Evolutionary conservation across 2,113 vertebrate genomes (phyloP).

Genomic region (Eptesicus fuscus): DNA sequence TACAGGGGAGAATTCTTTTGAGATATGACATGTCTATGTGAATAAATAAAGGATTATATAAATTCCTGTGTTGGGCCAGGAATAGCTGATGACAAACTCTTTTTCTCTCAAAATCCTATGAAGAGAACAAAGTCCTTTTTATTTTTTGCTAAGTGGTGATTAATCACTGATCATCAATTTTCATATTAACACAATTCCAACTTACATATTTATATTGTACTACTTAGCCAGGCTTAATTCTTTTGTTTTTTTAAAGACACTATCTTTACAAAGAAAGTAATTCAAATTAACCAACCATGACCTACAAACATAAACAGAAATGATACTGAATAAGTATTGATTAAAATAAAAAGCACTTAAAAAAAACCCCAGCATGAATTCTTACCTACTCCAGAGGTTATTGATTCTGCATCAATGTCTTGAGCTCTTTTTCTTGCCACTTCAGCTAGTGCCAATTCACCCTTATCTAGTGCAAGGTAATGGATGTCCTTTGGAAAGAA

Average conservation of each 20-base stretch:
- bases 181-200: slow-evolving; percentile 47
- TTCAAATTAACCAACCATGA: slow-evolving; percentile 66
- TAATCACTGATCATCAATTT: slow-evolving; percentile 3
- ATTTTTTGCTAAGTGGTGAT: background rate
- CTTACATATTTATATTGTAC: background rate
- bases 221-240: slow-evolving; percentile 60
- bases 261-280: slow-evolving; percentile 69
- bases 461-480: slow-evolving; percentile 96
- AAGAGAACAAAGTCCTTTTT: slow-evolving; percentile 10
- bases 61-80: background rate
- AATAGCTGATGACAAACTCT: background rate
- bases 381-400: slow-evolving; percentile 87
- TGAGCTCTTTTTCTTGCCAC: slow-evolving; percentile 95
- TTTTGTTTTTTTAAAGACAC: slow-evolving; percentile 40
- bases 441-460: slow-evolving; percentile 95
- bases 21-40: background rate
- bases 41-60: slow-evolving; percentile 11
- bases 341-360: slow-evolving; percentile 79
- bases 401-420: slow-evolving; percentile 90
- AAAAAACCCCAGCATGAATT: slow-evolving; percentile 70
- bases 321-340: slow-evolving; percentile 79
- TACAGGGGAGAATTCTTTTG: slow-evolving; percentile 12
- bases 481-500: slow-evolving; percentile 98
- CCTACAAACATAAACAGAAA: slow-evolving; percentile 73
- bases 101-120: background rate